Evolutionary conservation across 2,113 vertebrate species (phyloP), one percentile per base, ranked within the genome.

Genomic region (Climacteris rufus): DNA sequence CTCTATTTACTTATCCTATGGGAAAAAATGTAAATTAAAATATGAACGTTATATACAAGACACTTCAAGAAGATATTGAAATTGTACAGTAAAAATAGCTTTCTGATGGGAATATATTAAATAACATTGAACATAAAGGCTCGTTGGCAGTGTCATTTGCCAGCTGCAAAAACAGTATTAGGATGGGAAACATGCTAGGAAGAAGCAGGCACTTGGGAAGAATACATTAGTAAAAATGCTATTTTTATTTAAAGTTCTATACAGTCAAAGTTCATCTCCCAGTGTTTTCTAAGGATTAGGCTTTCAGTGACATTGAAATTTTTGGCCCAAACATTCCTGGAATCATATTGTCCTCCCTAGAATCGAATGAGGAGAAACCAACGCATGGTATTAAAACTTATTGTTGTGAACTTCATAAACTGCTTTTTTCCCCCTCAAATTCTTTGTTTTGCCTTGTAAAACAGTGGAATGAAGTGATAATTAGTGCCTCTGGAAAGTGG

Each of bases 81-180:
- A 96, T 54, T 71, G 85, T 83, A 89, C 18, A 93, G 81, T 93
- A 97, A 97, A 97, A 97, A 97, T 97, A 97, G 83, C 57, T 90
- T 96, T 91, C 96, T 95, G 88, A 92, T 95, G 97, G 96, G 97
- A 97, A 97, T 96, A 72, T 57, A 77, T 94, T 94, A 85, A 96
- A 93, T 90, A 95, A 96, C 95, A 90, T 81, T 93, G 95, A 91
- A 94, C 89, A 91, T 96, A 97, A 97, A 97, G 95, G 64, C 95
- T 96, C 83, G 33, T 3, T 92, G 96, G 95, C 93, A 96, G 81
- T 96, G 88, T 95, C 94, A 93, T 68, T 89, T 97, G 92, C 97
- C 97, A 97, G 97, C 97, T 97, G 97, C 93, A 95, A 97, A 96
- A 97, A 97, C 97, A 75, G 76, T 77, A 91, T 89, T 79, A 52